These are phyloP conservation scores for Elephantulus edwardii DNA, from an alignment of 2,113 vertebrate species.

Conservation along the genomic window DNA sequence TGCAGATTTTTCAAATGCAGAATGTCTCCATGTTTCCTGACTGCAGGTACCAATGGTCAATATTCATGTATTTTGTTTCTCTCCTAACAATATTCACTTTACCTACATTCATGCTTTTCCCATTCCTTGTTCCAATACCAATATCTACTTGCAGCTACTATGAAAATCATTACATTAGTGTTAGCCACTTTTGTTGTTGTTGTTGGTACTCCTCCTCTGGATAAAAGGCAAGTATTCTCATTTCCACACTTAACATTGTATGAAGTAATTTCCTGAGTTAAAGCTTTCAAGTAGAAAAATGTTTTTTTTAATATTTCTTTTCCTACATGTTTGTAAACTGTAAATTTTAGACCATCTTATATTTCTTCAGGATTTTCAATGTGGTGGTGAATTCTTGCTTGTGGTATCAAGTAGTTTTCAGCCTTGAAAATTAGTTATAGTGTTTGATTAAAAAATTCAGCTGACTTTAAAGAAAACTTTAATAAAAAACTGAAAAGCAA, in stretches of 20 bases:
- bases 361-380: not conserved
- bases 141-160: too few species aligned
- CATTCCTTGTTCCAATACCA: too few species aligned
- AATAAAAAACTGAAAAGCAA: not conserved
- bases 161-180: constrained; percentile 38
- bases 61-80: too few species aligned
- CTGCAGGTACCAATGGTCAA: too few species aligned
- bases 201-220: not conserved
- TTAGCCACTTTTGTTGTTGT: not conserved
- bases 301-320: not conserved
- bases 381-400: not conserved
- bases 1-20: too few species aligned
- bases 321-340: not conserved
- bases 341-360: not conserved
- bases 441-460: not conserved
- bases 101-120: too few species aligned
- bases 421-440: not conserved
- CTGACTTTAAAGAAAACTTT: not conserved
- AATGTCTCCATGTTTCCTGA: too few species aligned
- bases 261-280: constrained; percentile 9
- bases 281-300: not conserved
- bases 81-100: too few species aligned
- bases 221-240: not conserved
- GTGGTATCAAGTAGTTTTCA: not conserved
- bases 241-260: not conserved